Conservation (phyloP, 2,113 vertebrate genomes). For the Cairina moschata region DNA sequence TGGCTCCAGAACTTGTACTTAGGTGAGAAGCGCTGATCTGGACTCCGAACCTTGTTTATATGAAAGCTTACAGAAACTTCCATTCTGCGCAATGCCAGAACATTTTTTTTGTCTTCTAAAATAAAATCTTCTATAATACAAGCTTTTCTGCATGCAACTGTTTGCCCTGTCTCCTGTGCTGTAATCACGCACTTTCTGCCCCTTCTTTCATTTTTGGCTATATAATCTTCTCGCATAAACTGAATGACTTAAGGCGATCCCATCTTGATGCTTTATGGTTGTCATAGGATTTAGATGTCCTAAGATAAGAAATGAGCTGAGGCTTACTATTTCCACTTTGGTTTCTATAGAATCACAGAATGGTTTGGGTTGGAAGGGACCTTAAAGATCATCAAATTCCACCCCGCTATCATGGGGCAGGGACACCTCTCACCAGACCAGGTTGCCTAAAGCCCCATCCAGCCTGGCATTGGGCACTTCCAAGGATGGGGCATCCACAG, state of each 20-base stretch:
- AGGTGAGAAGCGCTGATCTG: fast-evolving
- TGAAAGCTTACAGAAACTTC: neutral
- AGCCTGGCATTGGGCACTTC: no score
- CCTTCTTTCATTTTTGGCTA: neutral
- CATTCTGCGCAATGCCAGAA: neutral
- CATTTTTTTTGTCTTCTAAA: neutral
- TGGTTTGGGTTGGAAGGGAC: no score
- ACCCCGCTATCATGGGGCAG: no score
- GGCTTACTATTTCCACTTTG: neutral
- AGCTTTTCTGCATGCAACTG: neutral
- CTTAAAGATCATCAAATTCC: no score
- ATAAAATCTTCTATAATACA: neutral
- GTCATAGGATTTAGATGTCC: neutral
- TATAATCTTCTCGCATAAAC: neutral
- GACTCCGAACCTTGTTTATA: neutral
- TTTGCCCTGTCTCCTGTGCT: neutral
- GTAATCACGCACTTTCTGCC: neutral
- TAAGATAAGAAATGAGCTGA: neutral
- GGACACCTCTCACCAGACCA: no score
- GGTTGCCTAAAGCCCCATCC: no score
- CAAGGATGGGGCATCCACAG: no score
- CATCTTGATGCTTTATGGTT: neutral
- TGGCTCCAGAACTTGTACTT: neutral
- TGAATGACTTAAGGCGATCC: neutral
- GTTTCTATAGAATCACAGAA: no score